Evolutionary conservation across 2,888 invertebrate species (phyloP), one percentile per base, ranked within the genome.

Genomic region (Drosophila testacea): DNA sequence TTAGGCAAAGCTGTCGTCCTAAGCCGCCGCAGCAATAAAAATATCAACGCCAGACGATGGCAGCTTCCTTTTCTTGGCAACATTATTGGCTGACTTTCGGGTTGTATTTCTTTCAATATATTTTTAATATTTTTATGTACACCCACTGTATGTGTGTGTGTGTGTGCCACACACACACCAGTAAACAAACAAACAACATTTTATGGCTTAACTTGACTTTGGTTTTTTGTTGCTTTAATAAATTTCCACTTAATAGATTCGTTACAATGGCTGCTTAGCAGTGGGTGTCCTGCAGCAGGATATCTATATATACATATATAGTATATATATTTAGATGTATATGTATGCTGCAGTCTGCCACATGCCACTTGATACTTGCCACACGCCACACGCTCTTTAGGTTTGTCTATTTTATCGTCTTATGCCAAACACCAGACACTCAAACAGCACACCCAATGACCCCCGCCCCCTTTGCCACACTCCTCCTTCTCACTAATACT

Each of bases 241-340:
- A 89, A 89, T 89, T 89, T 88, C 79, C 84, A 86, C 88, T 88
- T 88, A 88, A 88, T 88, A 88, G 86, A 88, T 89, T 88, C 84
- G 86, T 82, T 81, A 86, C 77, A 78, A 85, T 87, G 75, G 61
- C 77, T 77, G 80, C 64, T 57, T 68, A 57, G 60, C 63, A 54
- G 38, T 57, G 62, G 63, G 62, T 48, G 50, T 57, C 46, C 50
- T 52, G 39, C 27, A 27, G 41, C 61, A 28, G 44, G 39, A 42
- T 41, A 64, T 50, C 16, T 32, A 9, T 10, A 13, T 54, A 6
- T 11, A 48, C 28, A 6, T n/a, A 42, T 30, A 6, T 9, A 27
- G 39, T 67, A 61, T 57, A 73, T 52, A 39, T 54, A 47, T 39
- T 30, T 52, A 55, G 7, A 32, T 32, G 16, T 16, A 16, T 16